Conservation (phyloP, 2,113 vertebrate species). For the Crypturellus undulatus region DNA sequence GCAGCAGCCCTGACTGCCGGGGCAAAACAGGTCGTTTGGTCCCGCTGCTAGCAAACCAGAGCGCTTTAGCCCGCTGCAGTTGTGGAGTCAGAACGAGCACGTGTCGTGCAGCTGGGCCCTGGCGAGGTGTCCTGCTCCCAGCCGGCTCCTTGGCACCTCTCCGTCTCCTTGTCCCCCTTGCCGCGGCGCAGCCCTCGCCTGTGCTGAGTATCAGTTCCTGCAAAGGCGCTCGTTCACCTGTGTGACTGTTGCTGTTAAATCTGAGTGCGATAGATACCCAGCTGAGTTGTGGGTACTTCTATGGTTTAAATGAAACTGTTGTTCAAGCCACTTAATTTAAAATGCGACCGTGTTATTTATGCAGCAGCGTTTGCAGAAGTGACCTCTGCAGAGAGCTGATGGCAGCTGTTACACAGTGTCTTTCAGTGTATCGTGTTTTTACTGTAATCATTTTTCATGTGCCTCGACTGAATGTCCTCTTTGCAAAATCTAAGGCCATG, state of each 20-base stretch:
- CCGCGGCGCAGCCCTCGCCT: background rate
- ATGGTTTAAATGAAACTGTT: background rate
- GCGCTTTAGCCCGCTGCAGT: background rate
- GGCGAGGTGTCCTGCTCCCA: background rate
- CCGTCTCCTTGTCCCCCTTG: too few relatives aligned
- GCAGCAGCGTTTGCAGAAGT: background rate
- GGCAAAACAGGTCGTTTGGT: background rate
- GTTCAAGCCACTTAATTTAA: background rate
- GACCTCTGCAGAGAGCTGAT: background rate
- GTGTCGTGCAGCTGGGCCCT: fast-evolving
- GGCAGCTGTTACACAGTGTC: background rate
- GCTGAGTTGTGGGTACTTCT: background rate
- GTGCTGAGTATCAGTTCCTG: fast-evolving
- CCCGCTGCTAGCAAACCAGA: background rate
- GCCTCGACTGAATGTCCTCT: background rate
- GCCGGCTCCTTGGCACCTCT: too few relatives aligned
- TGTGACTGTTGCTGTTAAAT: background rate
- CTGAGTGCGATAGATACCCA: background rate
- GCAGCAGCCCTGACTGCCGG: background rate
- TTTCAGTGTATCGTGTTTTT: background rate
- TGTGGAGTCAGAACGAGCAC: background rate
- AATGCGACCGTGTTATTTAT: background rate
- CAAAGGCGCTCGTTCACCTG: background rate
- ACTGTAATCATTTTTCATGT: background rate
- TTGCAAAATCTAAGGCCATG: background rate